Base-by-base conservation (phyloP, 1,140 invertebrate species). In the Caenorhabditis latens region DNA sequence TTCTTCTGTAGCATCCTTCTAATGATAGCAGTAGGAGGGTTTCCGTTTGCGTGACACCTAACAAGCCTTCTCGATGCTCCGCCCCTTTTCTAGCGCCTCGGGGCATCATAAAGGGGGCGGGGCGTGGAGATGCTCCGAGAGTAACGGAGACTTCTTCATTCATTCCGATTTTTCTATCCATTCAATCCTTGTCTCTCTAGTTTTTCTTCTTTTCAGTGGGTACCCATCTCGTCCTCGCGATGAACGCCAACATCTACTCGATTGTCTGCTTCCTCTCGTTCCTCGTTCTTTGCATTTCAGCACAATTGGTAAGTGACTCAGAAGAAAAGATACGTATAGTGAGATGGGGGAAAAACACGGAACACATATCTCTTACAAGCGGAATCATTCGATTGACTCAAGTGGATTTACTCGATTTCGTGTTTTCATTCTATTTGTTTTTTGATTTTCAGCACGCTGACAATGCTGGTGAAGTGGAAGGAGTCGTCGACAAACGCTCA, bases 401-500 rank as follows among this genome's bases (percentile, higher is more conserved):
- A 71, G 40, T 71, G 65, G 65, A 71, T 71, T 71, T 43, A 46
- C 11, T 32, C 4, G 16, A 7, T 19, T 71, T 53, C n/a, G 50
- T n/a, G 16, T 79, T 24, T 24, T 24, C 42, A 13, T 53, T 48
- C 4, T 9, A 24, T 24, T 43, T 79, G 13, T 79, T n/a, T 21
- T 50, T 42, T 50, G 13, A 8, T 9, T 79, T 79, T 50, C 46
- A 79, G 71, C 43, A 48, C 46, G 71, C 71, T 79, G 71, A 79
- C 16, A 79, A 50, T n/a, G 71, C 71, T 19, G 40, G 46, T 50
- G 71, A 79, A 6, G 71, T 50, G 71, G 71, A 50, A 50, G 71
- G 71, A 79, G 53, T 79, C 71, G 46, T 79, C 19, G 71, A 79
- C 71, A 79, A 79, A 79, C 71, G 84, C 57, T 84, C 84, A 48